Evolutionary conservation across 2,797 vertebrate species (phyloP).

Genomic region (Halcyon badia): DNA sequence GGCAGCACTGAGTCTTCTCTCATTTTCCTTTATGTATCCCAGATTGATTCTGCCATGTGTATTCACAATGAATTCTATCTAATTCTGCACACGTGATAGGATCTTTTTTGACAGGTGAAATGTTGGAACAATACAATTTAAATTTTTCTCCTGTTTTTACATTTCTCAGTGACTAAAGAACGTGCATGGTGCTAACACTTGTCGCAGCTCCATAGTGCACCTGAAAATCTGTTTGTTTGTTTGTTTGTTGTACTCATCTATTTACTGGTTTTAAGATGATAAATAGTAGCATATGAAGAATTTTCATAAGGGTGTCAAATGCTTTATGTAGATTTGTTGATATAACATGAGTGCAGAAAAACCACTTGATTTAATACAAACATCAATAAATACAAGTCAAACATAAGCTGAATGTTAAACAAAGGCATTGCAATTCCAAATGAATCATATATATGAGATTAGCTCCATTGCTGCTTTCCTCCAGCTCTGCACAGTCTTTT

Average conservation of each 20-base stretch:
- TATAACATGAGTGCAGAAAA: neutral
- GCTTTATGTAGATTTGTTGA: conserved; percentile 38
- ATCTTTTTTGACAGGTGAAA: neutral
- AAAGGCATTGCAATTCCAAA: neutral
- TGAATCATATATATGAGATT: neutral
- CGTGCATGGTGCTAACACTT: accelerated
- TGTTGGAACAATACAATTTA: neutral
- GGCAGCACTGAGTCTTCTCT: neutral
- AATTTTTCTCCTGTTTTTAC: neutral
- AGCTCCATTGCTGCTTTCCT: neutral
- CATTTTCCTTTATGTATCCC: neutral
- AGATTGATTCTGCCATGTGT: neutral
- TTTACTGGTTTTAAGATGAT: conserved; percentile 12
- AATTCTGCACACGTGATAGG: neutral
- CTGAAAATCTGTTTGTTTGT: neutral
- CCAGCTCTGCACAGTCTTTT: neutral
- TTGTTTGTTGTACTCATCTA: neutral
- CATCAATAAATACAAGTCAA: conserved; percentile 39
- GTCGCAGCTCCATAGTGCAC: neutral
- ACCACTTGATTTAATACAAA: conserved; percentile 19
- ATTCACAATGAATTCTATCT: neutral
- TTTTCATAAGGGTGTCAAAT: neutral
- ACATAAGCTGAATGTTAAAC: conserved; percentile 21
- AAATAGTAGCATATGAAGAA: conserved; percentile 27
- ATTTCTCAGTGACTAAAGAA: neutral